Evolutionary conservation across 2,797 vertebrate genomes (phyloP).

Genomic region (Gorsachius magnificus): DNA sequence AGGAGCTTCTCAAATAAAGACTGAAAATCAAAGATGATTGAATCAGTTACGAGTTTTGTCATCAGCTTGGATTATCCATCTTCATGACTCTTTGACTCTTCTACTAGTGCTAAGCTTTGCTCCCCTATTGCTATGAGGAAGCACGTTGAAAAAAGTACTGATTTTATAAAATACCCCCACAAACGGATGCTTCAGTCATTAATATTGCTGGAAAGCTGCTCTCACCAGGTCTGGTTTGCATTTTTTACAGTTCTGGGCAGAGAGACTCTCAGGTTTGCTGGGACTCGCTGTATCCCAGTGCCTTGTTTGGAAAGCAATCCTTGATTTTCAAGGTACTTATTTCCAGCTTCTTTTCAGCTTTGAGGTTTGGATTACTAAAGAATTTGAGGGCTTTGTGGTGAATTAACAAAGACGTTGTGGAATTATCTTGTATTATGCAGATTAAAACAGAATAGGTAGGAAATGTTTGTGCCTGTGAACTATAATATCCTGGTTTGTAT

Average conservation of each 20-base stretch:
- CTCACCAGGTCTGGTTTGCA: neutral
- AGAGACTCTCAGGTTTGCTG: neutral
- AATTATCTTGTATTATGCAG: neutral
- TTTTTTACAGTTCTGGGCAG: neutral
- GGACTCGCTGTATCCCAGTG: fast-evolving
- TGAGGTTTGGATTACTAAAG: neutral
- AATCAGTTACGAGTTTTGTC: neutral
- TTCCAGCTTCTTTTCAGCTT: neutral
- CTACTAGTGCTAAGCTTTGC: fast-evolving
- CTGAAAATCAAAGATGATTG: neutral
- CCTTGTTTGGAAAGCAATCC: neutral
- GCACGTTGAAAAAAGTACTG: fast-evolving
- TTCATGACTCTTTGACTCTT: neutral
- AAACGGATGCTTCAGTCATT: fast-evolving
- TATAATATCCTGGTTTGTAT: neutral
- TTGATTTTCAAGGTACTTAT: neutral
- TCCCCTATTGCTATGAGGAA: fast-evolving
- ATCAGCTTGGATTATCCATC: neutral
- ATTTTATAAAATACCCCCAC: neutral
- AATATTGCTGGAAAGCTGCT: neutral
- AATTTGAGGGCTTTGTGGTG: neutral
- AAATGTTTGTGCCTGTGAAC: neutral
- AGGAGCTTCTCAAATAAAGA: neutral
- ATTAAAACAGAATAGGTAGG: neutral
- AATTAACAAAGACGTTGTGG: neutral